These are phyloP conservation scores for Sorex fumeus DNA, from an alignment of 2,113 vertebrate species.

Conservation along the genomic window DNA sequence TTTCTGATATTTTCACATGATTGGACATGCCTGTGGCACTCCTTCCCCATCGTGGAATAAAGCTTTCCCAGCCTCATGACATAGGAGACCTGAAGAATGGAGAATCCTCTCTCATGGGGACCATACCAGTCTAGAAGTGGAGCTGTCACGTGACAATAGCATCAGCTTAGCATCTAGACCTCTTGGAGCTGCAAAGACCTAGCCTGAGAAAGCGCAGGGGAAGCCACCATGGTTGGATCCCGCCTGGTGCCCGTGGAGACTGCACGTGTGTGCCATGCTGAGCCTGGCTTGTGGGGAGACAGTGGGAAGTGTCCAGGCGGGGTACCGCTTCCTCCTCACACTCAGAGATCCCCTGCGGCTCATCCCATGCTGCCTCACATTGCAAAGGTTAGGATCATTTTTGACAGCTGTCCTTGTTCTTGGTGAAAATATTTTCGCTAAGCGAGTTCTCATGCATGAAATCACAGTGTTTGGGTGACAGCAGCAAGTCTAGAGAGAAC, in stretches of 20 bases:
- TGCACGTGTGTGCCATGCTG: background rate
- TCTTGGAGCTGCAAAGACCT: background rate
- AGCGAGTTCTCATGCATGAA: slow-evolving; percentile 58
- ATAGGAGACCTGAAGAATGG: background rate
- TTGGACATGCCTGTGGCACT: background rate
- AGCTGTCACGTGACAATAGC: background rate
- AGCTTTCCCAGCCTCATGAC: background rate
- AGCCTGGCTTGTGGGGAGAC: background rate
- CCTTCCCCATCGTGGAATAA: background rate
- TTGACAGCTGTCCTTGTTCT: slow-evolving; percentile 75
- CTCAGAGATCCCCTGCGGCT: background rate
- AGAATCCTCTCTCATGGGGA: background rate
- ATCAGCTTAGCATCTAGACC: background rate
- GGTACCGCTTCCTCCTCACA: background rate
- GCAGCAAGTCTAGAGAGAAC: background rate
- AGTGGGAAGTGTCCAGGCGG: too few species aligned
- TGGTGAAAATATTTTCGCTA: slow-evolving; percentile 80
- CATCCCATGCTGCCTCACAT: slow-evolving; percentile 57
- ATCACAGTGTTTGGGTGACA: slow-evolving; percentile 48
- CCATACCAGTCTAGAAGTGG: background rate
- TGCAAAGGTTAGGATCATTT: slow-evolving; percentile 56
- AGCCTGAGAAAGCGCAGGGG: background rate
- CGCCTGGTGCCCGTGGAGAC: too few species aligned
- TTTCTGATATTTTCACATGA: slow-evolving; percentile 6
- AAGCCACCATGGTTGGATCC: background rate